Conservation (phyloP, 2,797 vertebrate genomes). For the Tenualosa ilisha region DNA sequence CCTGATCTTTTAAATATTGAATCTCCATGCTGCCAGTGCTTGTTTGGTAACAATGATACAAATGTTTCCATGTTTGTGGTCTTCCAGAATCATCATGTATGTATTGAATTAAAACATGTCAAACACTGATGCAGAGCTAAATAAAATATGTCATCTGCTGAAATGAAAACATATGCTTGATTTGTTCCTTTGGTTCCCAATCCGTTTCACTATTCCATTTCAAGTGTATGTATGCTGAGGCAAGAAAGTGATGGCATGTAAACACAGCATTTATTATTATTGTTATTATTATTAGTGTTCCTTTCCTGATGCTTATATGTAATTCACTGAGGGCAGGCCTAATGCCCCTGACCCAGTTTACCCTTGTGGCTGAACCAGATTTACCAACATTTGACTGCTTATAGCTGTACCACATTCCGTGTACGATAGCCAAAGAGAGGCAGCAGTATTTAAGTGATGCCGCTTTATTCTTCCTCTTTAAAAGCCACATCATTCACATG, state of each 20-base stretch:
- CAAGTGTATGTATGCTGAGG: background rate
- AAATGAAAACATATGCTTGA: background rate
- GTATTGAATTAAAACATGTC: background rate
- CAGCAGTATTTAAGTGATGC: background rate
- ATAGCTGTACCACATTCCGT: background rate
- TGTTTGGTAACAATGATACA: background rate
- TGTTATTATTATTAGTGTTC: background rate
- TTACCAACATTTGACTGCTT: background rate
- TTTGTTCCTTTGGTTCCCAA: background rate
- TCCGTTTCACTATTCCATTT: background rate
- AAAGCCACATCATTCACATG: background rate
- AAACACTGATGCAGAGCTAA: background rate
- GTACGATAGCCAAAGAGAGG: background rate
- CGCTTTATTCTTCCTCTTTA: background rate
- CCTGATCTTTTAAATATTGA: background rate
- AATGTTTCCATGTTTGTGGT: background rate
- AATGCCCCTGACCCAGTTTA: background rate
- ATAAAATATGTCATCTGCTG: background rate
- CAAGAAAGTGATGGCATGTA: background rate
- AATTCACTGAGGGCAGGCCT: background rate
- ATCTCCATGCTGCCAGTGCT: background rate
- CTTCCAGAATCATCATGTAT: background rate
- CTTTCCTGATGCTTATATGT: no score
- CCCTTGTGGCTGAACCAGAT: slow-evolving; percentile 9
- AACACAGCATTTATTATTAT: background rate